These are phyloP conservation scores for Microplitis manilae DNA, from an alignment of 2,888 invertebrate species.

Conservation along the genomic window DNA sequence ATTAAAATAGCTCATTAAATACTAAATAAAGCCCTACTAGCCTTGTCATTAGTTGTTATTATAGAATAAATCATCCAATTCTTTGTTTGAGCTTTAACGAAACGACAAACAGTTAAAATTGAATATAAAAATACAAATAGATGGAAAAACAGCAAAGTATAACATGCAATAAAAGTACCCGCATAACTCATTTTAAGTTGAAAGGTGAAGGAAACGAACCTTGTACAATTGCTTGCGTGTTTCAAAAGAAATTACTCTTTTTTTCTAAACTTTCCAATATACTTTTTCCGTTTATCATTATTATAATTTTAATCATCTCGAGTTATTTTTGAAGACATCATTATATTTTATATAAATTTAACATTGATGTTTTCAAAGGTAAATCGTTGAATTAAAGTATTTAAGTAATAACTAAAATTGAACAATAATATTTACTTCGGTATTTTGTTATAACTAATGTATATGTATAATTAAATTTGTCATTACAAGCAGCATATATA, in stretches of 20 bases:
- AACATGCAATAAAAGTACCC: background rate
- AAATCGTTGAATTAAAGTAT: background rate
- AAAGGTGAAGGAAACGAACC: conserved; percentile 3
- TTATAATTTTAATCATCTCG: conserved; percentile 17
- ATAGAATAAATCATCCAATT: background rate
- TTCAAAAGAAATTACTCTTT: conserved; percentile 1
- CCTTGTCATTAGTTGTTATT: background rate
- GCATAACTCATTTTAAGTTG: background rate
- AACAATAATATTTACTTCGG: background rate
- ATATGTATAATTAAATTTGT: too few species aligned
- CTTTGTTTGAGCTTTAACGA: background rate
- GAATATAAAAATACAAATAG: background rate
- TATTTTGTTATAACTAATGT: too few species aligned
- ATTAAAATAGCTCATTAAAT: background rate
- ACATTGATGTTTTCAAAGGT: background rate
- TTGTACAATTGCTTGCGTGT: conserved; percentile 21
- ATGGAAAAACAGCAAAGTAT: background rate
- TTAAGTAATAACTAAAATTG: background rate
- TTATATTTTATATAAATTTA: background rate
- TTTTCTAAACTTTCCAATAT: background rate
- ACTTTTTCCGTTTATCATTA: conserved; percentile 1
- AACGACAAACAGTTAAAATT: background rate
- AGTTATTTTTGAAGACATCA: background rate
- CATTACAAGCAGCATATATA: too few species aligned
- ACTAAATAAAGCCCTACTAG: background rate